Evolutionary conservation across 1,140 invertebrate species (phyloP).

Genomic region (Zaprionus gabonicus): DNA sequence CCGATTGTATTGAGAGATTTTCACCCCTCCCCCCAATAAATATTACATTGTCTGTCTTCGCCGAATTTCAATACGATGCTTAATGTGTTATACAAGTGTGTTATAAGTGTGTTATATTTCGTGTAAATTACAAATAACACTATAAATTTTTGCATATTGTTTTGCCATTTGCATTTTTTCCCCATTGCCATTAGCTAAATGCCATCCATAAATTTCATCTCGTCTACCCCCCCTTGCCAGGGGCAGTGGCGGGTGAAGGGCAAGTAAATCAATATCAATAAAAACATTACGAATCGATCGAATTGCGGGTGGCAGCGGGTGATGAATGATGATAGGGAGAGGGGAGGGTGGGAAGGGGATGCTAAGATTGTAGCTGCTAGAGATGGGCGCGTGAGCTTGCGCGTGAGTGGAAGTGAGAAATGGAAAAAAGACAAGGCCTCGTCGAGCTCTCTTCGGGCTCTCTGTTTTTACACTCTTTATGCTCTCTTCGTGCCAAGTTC

Average conservation of each 20-base stretch:
- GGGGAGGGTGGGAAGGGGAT: neutral
- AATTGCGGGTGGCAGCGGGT: neutral
- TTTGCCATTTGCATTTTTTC: conserved; percentile 26
- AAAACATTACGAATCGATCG: conserved; percentile 60
- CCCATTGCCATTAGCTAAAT: conserved; percentile 66
- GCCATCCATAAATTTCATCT: conserved; percentile 75
- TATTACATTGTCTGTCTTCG: neutral
- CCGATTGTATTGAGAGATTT: neutral
- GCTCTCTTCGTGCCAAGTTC: neutral
- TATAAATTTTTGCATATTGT: conserved; percentile 67
- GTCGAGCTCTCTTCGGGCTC: neutral
- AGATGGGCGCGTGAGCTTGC: neutral
- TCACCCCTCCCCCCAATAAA: neutral
- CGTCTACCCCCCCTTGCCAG: conserved; percentile 19
- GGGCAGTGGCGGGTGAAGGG: neutral
- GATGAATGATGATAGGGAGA: neutral
- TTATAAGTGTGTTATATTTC: conserved; percentile 46
- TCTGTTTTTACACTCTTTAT: neutral
- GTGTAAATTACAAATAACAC: conserved; percentile 77
- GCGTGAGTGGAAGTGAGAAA: neutral
- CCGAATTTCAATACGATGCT: neutral
- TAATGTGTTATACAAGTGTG: conserved; percentile 1
- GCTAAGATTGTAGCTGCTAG: neutral
- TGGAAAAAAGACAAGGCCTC: neutral
- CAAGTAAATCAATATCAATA: conserved; percentile 62